Percentiles rank a stretch among this genome's conserved stretches.
Conservation (phyloP, 2,797 vertebrate genomes). For the Takifugu ocellatus region DNA sequence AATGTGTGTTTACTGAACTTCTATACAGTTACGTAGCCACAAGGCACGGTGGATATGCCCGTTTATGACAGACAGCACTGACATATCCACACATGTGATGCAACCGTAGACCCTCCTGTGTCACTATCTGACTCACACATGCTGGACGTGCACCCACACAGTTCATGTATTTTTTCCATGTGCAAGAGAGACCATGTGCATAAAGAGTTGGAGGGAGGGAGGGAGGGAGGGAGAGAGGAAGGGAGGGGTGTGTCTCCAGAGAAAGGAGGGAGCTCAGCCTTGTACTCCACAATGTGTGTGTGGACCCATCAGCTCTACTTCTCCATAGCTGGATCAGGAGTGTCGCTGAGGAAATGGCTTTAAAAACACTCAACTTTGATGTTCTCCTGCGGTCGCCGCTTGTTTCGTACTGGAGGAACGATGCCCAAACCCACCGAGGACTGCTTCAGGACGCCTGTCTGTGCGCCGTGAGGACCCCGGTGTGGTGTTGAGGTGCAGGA, state of each 20-base stretch:
- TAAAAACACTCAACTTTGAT: conserved; percentile 20
- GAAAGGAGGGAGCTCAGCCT: conserved; percentile 36
- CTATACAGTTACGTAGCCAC: conserved; percentile 10
- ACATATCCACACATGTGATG: conserved; percentile 1
- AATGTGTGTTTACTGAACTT: background rate
- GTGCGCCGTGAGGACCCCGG: conserved; percentile 54
- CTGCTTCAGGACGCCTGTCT: conserved; percentile 43
- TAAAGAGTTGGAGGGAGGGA: conserved; percentile 35
- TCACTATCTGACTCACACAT: conserved; percentile 5
- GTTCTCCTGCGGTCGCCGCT: conserved; percentile 1
- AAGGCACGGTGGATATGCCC: conserved; percentile 7
- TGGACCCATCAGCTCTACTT: conserved; percentile 21
- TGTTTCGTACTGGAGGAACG: conserved; percentile 43
- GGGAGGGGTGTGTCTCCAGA: conserved; percentile 43
- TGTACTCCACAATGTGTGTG: conserved; percentile 39
- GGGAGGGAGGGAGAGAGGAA: conserved; percentile 26
- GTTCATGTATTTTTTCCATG: conserved; percentile 38
- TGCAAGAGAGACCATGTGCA: conserved; percentile 26
- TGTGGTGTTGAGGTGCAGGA: conserved; percentile 26
- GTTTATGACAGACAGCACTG: conserved; percentile 3
- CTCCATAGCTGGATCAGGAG: conserved; percentile 14
- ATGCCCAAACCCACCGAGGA: conserved; percentile 38
- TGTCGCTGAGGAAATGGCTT: conserved; percentile 31
- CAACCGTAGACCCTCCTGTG: conserved; percentile 12
- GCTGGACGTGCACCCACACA: conserved; percentile 31